Conservation (phyloP, 2,888 invertebrate species). For the Rhingia campestris region DNA sequence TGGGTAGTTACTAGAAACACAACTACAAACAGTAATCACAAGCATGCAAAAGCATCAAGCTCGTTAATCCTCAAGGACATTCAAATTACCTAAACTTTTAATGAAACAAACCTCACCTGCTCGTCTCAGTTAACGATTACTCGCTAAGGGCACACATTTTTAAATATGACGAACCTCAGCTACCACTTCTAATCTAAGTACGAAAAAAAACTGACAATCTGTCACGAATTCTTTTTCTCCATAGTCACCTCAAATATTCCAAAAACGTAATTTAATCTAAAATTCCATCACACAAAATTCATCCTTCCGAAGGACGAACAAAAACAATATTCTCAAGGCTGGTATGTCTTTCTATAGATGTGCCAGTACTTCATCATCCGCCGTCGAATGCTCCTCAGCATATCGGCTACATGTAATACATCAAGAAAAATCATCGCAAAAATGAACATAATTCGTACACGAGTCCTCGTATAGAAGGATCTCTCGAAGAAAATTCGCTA, state of each 20-base stretch:
- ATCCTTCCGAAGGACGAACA: slow-evolving; percentile 5
- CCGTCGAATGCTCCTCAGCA: not conserved
- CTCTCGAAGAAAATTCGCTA: slow-evolving; percentile 39
- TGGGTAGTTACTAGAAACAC: no score
- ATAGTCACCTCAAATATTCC: slow-evolving; percentile 53
- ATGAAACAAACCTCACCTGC: slow-evolving; percentile 47
- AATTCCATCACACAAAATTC: slow-evolving; percentile 58
- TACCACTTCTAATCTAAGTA: slow-evolving; percentile 9
- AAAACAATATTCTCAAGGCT: not conserved
- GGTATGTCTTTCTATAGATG: not conserved
- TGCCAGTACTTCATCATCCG: slow-evolving; percentile 3
- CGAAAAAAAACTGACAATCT: slow-evolving; percentile 36
- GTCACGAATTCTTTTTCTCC: slow-evolving; percentile 50
- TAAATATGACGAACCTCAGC: slow-evolving; percentile 39
- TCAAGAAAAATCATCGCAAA: slow-evolving; percentile 43
- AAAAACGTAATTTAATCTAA: slow-evolving; percentile 61
- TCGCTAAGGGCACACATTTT: slow-evolving; percentile 38
- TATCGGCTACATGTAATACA: slow-evolving; percentile 28
- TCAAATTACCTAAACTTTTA: slow-evolving; percentile 28
- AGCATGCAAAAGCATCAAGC: not conserved
- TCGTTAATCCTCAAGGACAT: not conserved
- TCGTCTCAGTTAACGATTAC: slow-evolving; percentile 32
- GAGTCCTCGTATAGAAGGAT: slow-evolving; percentile 18
- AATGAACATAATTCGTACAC: slow-evolving; percentile 41
- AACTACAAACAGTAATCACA: not conserved